Evolutionary conservation across 2,797 vertebrate species (phyloP).

Genomic region (Sebastes matsubarae): DNA sequence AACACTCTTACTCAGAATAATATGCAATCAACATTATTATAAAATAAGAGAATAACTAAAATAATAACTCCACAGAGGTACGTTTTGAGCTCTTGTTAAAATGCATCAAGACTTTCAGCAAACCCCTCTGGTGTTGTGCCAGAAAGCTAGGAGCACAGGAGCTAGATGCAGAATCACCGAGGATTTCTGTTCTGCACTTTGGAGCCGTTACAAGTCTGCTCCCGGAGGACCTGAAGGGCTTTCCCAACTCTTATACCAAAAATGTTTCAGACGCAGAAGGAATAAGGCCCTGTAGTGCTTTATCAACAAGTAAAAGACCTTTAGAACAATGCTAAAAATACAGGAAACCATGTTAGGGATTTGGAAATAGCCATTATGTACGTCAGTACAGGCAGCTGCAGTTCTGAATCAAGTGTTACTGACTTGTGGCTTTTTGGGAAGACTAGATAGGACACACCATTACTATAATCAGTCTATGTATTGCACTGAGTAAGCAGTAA

Average conservation of each 20-base stretch:
- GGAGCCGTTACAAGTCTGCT: conserved; percentile 17
- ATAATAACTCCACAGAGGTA: background rate
- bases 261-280: background rate
- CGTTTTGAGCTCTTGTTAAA: background rate
- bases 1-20: background rate
- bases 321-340: background rate
- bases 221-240: conserved; percentile 15
- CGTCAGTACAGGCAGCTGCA: background rate
- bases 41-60: background rate
- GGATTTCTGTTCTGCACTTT: conserved; percentile 1
- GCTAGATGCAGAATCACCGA: background rate
- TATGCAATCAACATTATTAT: background rate
- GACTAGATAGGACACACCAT: background rate
- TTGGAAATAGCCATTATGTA: conserved; percentile 9
- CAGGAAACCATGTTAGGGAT: background rate
- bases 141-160: background rate
- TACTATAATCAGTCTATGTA: background rate
- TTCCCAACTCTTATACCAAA: background rate
- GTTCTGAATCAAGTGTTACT: background rate
- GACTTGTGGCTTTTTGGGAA: background rate
- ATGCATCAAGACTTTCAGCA: background rate
- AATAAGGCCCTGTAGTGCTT: background rate
- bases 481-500: background rate
- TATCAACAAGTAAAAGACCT: background rate
- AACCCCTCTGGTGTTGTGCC: background rate